Evolutionary conservation across 2,888 invertebrate genomes (phyloP).

Genomic region (Phymatocera aterrima): DNA sequence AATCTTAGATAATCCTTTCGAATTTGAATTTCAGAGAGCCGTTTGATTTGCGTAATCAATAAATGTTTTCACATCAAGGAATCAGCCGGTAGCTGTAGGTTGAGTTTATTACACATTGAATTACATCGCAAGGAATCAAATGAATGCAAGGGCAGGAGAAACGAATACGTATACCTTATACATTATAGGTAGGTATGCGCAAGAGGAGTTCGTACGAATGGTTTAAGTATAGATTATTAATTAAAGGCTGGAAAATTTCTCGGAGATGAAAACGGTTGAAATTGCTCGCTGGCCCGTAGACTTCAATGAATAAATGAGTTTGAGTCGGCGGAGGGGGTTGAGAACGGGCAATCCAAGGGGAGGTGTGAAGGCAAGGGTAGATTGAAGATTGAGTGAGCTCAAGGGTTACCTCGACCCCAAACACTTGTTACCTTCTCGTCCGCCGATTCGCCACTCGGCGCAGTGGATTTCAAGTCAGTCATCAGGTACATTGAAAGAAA

Average conservation of each 20-base stretch:
- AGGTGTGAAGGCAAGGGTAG: constrained; percentile 47
- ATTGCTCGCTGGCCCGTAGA: constrained; percentile 44
- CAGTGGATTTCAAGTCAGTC: constrained; percentile 37
- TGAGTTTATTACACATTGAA: constrained; percentile 1
- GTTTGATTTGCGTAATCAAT: constrained; percentile 23
- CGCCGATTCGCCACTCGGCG: constrained; percentile 19
- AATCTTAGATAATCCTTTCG: constrained; percentile 17
- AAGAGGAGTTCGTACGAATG: not conserved
- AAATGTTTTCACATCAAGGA: constrained; percentile 28
- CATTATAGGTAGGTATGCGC: not conserved
- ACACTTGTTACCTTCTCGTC: constrained; percentile 47
- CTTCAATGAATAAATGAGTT: constrained; percentile 46
- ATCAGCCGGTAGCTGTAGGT: no score
- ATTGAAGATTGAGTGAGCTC: constrained; percentile 47
- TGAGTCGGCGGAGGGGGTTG: constrained; percentile 28
- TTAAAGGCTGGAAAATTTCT: constrained; percentile 32
- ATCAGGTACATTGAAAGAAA: not conserved
- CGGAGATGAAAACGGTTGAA: constrained; percentile 41
- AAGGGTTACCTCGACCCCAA: constrained; percentile 48
- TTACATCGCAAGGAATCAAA: not conserved
- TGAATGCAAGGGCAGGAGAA: not conserved
- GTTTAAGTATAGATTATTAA: constrained; percentile 37
- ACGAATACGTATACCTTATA: not conserved
- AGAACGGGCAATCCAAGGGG: constrained; percentile 26
- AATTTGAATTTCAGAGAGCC: constrained; percentile 8